Evolutionary conservation across 2,888 invertebrate genomes (phyloP), one percentile per base, ranked within the genome.

Genomic region (Blera fallax): DNA sequence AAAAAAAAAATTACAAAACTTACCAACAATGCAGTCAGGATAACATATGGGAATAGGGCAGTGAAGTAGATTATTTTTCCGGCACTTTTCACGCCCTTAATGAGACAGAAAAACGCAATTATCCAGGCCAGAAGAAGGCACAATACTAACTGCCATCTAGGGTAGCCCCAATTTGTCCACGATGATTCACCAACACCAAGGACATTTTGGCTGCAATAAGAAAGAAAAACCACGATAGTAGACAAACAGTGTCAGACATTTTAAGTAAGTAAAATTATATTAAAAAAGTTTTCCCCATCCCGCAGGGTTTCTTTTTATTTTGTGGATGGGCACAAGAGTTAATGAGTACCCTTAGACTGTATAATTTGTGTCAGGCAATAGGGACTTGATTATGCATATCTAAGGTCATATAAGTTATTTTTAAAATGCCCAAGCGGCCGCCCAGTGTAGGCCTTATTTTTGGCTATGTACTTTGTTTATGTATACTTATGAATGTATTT

Each of bases 51-150:
- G 89, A 96, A 95, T 16, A 95, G 90, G 0, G 95, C 95, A 1
- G 95, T 95, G 89, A 95, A 95, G 90, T 95, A 95, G 56, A 95
- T 95, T 52, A 96, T 96, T 94, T 97, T 98, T 54, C 98, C 98
- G 0, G 97, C 96, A 89, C 97, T 97, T 92, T 97, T 96, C 87
- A 98, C 97, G 34, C 97, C 96, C 94, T 96, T 96, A 91, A 97
- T 96, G 80, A 98, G 96, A 91, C 97, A 97, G 88, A 98, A 94
- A 93, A 96, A 98, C 82, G 97, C 96, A 87, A 97, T 93, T 60
- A 97, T 90, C 98, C 98, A 98, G 0, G 95, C 95, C 0, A 96
- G 91, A 34, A 95, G 93, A 4, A 98, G 93, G 87, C 96, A 96
- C 3, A 96, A 94, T 0, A 96, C 95, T 69, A 98, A 93, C 90